Evolutionary conservation across 2,888 invertebrate species (phyloP).

Genomic region (Apamea crenata): DNA sequence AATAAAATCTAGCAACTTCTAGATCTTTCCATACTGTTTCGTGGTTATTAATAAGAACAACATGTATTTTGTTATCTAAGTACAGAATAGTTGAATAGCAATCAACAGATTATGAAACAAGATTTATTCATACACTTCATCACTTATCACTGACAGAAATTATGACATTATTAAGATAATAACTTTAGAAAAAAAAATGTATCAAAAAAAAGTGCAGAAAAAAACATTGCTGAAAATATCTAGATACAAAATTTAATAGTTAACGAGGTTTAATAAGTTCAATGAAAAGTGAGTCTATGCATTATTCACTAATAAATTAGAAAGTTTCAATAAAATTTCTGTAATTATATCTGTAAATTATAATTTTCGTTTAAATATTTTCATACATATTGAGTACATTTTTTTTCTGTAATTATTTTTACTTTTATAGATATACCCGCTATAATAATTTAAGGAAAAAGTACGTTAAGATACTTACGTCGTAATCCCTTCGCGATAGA

Average conservation of each 20-base stretch:
- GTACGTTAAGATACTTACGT: constrained; percentile 79
- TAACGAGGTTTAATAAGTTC: not conserved
- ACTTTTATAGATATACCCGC: not conserved
- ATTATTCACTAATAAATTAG: not conserved
- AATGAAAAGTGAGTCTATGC: not conserved
- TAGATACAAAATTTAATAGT: not conserved
- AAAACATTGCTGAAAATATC: not conserved
- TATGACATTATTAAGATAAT: not conserved
- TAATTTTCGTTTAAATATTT: too few relatives aligned
- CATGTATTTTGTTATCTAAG: constrained; percentile 33
- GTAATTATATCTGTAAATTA: not conserved
- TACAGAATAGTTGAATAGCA: constrained; percentile 13
- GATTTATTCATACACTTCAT: not conserved
- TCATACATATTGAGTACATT: too few relatives aligned
- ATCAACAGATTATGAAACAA: constrained; percentile 2
- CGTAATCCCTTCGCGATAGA: constrained; percentile 82
- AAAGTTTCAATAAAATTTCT: not conserved
- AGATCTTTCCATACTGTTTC: not conserved
- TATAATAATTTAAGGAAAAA: not conserved
- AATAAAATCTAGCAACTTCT: constrained; percentile 25
- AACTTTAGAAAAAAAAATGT: not conserved
- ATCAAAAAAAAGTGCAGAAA: not conserved
- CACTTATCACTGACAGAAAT: not conserved
- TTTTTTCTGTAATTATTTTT: not conserved
- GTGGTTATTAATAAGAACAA: not conserved